phyloP scores from a whole-genome alignment of 2,888 invertebrate species.

The Muschampia staudingeri region DNA sequence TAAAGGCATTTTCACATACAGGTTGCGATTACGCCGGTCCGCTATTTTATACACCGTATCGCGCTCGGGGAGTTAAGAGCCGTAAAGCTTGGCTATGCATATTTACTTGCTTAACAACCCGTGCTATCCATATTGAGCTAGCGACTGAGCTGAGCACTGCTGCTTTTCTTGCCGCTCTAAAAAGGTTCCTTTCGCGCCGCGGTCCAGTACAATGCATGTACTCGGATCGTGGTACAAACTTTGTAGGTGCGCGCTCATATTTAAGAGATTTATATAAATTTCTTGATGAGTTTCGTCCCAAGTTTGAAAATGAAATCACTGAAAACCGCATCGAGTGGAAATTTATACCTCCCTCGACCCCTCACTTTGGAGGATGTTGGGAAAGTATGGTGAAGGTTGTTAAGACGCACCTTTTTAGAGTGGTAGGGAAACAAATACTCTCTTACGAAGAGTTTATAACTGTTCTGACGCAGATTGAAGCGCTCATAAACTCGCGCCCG shows the following conservation, averaged over 20 bases:
- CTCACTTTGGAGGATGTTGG: neutral
- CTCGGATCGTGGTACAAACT: neutral
- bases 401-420: neutral
- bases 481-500: neutral
- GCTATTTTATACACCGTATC: neutral
- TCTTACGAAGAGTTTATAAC: neutral
- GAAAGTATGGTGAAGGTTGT: neutral
- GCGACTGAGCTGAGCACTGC: neutral
- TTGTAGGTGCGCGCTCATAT: neutral
- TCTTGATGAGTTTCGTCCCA: neutral
- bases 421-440: neutral
- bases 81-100: neutral
- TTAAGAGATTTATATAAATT: neutral
- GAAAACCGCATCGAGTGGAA: neutral
- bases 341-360: neutral
- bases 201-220: neutral
- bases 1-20: conserved; percentile 2
- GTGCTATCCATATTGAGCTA: neutral
- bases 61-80: neutral
- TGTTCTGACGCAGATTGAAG: neutral
- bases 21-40: conserved; percentile 9
- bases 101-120: neutral
- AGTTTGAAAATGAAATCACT: neutral
- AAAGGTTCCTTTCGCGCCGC: neutral
- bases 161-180: neutral